Evolutionary conservation across 2,888 invertebrate genomes (phyloP), one percentile per base, ranked within the genome.

Genomic region (Melolontha melolontha): DNA sequence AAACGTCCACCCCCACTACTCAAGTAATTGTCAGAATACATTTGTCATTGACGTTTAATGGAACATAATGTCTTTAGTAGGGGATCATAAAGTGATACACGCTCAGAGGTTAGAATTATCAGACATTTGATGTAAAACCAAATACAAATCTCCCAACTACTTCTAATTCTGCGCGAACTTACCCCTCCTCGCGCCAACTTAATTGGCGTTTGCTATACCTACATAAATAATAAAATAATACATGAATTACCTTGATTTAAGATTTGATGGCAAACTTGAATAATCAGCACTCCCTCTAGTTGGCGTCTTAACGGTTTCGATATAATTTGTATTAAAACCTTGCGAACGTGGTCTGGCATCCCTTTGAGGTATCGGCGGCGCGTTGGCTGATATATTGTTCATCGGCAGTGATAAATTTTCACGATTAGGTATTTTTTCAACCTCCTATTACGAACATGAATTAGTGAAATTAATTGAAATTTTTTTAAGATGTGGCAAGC

Each of bases 351-450:
- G 69, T 14, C 88, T 84, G 41, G 85, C 81, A 71, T 87, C 87
- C 14, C 87, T 79, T 73, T 87, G 87, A 0, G 89, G 89, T 74
- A 89, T 87, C 1, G 89, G 89, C 6, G 88, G 89, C 47, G 87
- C 86, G 1, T 83, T 82, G 5, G 75, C 76, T 8, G 79, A 83
- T 49, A 70, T 73, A 55, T 71, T 73, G 70, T 76, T 75, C 82
- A 82, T 83, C 47, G 83, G 83, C 70, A 84, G 76, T 67, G 82
- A 81, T 68, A 84, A 73, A 72, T 82, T 83, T 69, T 84, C 83
- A 57, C 83, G 77, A 72, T 77, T 81, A 10, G 80, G 71, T 6
- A 70, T 67, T 64, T 76, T 73, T 42, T 79, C 80, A 64, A 71
- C 75, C 67, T 79, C 78, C 80, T 79, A 29, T 49, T 12, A 34